Conservation (phyloP, 2,797 vertebrate genomes). For the Chaenodraco wilsoni region DNA sequence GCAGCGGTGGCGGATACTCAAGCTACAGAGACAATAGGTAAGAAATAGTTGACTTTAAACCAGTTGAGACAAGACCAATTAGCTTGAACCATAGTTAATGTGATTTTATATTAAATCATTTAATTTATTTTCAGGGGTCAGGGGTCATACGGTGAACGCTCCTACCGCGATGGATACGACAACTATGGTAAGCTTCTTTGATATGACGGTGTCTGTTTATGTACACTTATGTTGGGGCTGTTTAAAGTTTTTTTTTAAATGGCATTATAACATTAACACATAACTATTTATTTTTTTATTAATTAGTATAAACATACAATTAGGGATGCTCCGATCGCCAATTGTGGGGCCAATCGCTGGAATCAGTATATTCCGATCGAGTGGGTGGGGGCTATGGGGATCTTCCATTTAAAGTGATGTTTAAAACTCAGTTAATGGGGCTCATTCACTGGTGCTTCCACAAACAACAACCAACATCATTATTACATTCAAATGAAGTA, state of each 20-base stretch:
- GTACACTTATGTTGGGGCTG: conserved; percentile 70
- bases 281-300: background rate
- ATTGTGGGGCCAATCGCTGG: no score
- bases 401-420: no score
- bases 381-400: no score
- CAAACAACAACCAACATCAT: no score
- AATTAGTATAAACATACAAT: background rate
- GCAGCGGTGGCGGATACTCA: conserved; percentile 61
- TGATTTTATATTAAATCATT: fast-evolving
- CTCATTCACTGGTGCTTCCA: no score
- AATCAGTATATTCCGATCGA: no score
- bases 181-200: conserved; percentile 82
- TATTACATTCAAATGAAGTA: no score
- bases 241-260: background rate
- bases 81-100: fast-evolving
- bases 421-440: no score
- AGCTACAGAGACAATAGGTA: conserved; percentile 76
- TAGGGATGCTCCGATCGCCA: no score
- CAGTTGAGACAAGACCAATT: background rate
- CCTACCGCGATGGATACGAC: conserved; percentile 84
- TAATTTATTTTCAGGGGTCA: conserved; percentile 67
- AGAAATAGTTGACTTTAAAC: background rate
- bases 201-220: conserved; percentile 20
- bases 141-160: conserved; percentile 81
- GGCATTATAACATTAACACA: background rate